Percentiles rank a stretch among this genome's conserved stretches.
Conservation (phyloP, 1,140 invertebrate species). For the Vollenhovia emeryi region DNA sequence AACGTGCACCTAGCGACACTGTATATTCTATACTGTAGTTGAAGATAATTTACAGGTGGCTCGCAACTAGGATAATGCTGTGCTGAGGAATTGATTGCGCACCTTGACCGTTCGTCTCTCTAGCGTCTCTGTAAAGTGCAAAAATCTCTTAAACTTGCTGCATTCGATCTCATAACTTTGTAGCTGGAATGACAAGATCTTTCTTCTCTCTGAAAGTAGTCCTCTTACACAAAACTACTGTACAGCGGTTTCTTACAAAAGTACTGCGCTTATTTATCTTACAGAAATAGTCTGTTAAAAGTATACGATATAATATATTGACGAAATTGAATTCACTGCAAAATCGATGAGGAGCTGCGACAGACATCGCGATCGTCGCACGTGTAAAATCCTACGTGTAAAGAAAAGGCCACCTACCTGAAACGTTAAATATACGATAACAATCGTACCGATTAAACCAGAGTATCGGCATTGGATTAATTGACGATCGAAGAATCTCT, state of each 20-base stretch:
- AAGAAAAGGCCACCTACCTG: neutral
- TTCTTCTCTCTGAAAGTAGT: conserved; percentile 13
- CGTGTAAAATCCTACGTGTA: neutral
- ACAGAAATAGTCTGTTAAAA: neutral
- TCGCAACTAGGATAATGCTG: conserved; percentile 32
- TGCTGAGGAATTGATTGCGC: conserved; percentile 22
- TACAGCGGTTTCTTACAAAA: neutral
- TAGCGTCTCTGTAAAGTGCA: conserved; percentile 7
- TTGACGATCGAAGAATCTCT: conserved; percentile 1
- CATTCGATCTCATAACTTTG: conserved; percentile 21
- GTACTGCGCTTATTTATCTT: neutral
- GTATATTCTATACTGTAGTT: conserved; percentile 19
- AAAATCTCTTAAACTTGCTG: conserved; percentile 26
- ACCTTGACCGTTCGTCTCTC: conserved; percentile 20
- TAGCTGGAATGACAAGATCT: conserved; percentile 41
- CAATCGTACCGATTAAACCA: neutral
- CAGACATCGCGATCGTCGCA: neutral
- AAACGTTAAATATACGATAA: too few species aligned
- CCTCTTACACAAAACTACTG: neutral
- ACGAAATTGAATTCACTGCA: neutral
- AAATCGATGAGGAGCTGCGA: neutral
- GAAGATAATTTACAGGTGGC: conserved; percentile 47
- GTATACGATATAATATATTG: too few species aligned
- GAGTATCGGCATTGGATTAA: conserved; percentile 41
- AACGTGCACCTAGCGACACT: conserved; percentile 26